These are phyloP conservation scores for Brachionus manjavacas DNA, from an alignment of 1,140 invertebrate genomes.

Conservation along the genomic window DNA sequence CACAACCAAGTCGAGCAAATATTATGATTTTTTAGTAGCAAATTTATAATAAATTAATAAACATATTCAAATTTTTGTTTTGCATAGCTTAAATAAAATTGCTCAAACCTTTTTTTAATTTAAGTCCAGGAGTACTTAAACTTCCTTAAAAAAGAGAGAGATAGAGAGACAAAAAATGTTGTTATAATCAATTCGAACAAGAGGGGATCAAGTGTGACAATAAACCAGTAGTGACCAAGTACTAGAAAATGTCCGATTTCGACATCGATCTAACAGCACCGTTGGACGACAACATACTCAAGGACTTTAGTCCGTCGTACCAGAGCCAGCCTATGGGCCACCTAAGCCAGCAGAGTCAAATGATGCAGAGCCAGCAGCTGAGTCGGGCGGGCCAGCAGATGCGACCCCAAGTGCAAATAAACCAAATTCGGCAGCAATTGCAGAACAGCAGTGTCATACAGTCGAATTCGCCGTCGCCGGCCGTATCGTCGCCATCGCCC, in stretches of 20 bases:
- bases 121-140: not conserved
- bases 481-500: not conserved
- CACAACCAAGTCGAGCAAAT: not conserved
- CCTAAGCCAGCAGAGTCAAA: not conserved
- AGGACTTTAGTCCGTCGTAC: constrained; percentile 32
- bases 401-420: not conserved
- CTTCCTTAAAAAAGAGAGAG: not conserved
- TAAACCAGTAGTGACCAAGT: not conserved
- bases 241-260: constrained; percentile 22
- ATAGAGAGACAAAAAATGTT: not conserved
- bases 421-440: constrained; percentile 25
- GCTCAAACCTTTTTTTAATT: not conserved
- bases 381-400: not conserved
- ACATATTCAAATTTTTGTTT: not conserved
- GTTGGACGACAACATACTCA: constrained; percentile 23
- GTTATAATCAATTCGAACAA: not conserved
- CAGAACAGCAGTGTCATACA: not conserved
- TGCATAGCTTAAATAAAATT: not conserved
- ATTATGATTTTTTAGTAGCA: not conserved
- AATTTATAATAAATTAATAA: not conserved
- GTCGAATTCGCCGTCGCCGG: not conserved
- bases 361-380: not conserved
- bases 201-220: not conserved
- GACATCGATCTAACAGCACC: constrained; percentile 35
- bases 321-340: not conserved